Conservation (phyloP, 2,888 invertebrate genomes). For the Actias luna region DNA sequence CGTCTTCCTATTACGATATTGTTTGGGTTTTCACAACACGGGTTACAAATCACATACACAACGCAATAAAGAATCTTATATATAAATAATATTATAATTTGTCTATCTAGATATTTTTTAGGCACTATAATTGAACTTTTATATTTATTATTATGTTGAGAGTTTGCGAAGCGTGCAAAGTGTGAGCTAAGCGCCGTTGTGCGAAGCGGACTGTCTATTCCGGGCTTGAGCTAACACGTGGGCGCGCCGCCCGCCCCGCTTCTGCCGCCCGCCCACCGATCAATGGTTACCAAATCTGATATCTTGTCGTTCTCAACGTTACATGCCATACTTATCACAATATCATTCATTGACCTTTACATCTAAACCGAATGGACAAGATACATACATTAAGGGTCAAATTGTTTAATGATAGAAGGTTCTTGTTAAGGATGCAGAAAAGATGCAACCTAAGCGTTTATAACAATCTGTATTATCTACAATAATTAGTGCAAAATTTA, state of each 20-base stretch:
- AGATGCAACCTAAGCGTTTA: neutral
- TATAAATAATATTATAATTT: constrained; percentile 20
- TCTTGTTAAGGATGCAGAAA: neutral
- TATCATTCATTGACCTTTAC: constrained; percentile 18
- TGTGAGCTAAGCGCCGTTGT: constrained; percentile 56
- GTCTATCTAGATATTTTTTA: constrained; percentile 2
- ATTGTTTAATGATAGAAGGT: too few species aligned
- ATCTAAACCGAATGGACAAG: neutral
- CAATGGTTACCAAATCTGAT: constrained; percentile 72
- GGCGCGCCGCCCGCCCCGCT: constrained; percentile 61
- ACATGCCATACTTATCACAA: constrained; percentile 18
- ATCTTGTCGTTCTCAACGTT: constrained; percentile 40
- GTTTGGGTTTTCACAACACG: constrained; percentile 35
- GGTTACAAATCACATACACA: constrained; percentile 30
- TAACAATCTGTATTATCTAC: neutral
- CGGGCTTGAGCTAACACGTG: constrained; percentile 73
- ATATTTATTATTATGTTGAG: neutral
- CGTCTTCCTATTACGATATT: constrained; percentile 29
- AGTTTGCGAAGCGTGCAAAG: constrained; percentile 16
- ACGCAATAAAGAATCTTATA: constrained; percentile 24
- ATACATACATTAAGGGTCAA: too few species aligned
- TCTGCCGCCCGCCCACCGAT: constrained; percentile 65
- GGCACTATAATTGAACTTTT: constrained; percentile 1
- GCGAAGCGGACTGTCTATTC: constrained; percentile 76
- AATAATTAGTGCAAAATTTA: neutral